phyloP scores from a whole-genome alignment of 2,113 vertebrate genomes.

The Ictalurus furcatus region DNA sequence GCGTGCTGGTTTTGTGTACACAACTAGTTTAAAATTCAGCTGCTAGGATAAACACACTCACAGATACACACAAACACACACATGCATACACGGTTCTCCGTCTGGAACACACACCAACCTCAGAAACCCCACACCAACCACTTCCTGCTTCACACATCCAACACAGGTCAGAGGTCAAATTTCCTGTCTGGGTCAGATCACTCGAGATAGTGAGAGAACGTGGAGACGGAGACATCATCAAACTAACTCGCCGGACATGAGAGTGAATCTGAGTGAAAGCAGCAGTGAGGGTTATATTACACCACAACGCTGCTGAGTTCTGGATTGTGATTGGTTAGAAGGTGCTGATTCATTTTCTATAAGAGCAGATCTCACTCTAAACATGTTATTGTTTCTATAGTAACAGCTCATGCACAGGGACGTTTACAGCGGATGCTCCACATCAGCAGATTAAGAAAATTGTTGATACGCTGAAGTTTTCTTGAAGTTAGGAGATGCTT shows the following conservation, averaged over 20 bases:
- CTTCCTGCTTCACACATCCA: slow-evolving; percentile 34
- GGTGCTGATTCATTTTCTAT: not conserved
- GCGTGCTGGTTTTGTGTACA: not conserved
- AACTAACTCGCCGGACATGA: not conserved
- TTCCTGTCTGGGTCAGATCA: slow-evolving; percentile 10
- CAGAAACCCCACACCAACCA: not conserved
- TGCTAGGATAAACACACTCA: slow-evolving; percentile 4
- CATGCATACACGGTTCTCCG: not conserved
- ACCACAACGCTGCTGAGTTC: not conserved
- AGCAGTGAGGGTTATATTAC: not conserved
- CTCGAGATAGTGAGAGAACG: not conserved
- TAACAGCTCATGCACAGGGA: not conserved
- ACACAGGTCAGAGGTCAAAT: slow-evolving; percentile 31
- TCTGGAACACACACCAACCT: slow-evolving; percentile 26
- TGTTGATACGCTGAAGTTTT: no score
- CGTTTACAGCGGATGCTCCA: no score
- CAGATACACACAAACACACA: slow-evolving; percentile 1
- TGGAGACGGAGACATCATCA: not conserved
- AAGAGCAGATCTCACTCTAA: not conserved
- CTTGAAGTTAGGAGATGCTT: not conserved
- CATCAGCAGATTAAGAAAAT: no score
- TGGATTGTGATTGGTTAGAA: not conserved
- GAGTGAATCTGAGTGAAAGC: not conserved
- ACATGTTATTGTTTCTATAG: not conserved
- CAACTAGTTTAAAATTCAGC: not conserved